Base-by-base conservation (phyloP, 2,888 invertebrate genomes). In the Cryptus viduatorius region DNA sequence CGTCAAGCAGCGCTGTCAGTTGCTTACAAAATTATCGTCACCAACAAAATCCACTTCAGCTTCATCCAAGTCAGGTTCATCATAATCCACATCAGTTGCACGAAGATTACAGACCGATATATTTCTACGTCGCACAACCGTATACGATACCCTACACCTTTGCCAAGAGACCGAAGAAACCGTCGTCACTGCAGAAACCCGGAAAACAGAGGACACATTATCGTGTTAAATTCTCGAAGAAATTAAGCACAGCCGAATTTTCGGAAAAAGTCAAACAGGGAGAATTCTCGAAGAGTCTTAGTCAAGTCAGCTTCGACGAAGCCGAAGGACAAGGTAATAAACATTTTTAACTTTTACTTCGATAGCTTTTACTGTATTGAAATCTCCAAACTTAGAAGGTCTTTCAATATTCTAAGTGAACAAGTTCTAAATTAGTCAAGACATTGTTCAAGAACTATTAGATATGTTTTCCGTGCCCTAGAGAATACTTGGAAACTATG, bases 121-220 rank as follows among this genome's bases (percentile, higher is more conserved):
- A 93, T 87, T 93, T 93, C 85, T 93, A 93, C 88, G 93, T 93
- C 82, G 92, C 93, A 8, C 93, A 93, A 80, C 92, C 93, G 37
- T 93, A 92, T 71, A 93, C 92, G 59, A 92, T 93, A 81, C 93
- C 93, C 46, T 92, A 93, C 79, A 92, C 92, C 44, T 92, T 92
- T 83, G 92, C 93, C 42, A 91, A 89, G 77, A 88, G 92, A 19
- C 92, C 93, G 42, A 87, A 83, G 14, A 90, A 90, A 73, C 91
- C 90, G 37, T 89, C 92, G 44, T 91, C 91, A 12, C 77, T 92
- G 19, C 89, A 90, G 42, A 90, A 91, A 78, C 87, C 91, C 1
- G 89, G 88, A 19, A 91, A 92, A 83, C 85, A 89, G 1, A 88
- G 90, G 48, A 87, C 85, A 65, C 91, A 92, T 82, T 91, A 89